Evolutionary conservation across 2,113 vertebrate species (phyloP), one percentile per base, ranked within the genome.

Genomic region (Phycodurus eques): DNA sequence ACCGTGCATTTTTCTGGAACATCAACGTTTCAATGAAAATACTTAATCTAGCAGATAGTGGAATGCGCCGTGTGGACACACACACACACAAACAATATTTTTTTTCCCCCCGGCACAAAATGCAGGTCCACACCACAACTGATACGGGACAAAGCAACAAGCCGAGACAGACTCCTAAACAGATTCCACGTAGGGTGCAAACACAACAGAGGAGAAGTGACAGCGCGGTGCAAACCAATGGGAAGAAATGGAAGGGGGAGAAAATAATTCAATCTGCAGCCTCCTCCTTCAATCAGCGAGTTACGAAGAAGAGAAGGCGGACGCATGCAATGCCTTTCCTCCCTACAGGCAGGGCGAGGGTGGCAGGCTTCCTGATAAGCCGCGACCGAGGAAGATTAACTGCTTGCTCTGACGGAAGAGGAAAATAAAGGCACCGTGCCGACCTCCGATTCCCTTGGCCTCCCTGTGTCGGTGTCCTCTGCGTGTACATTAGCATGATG

Each of bases 221-320:
- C 86, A 83, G 80, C 51, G 35, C 43, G 9, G 90, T 82, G 77
- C 81, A 83, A 88, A 88, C 80, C 59, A 61, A 61, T 80, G 70
- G 71, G 51, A 42, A 79, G 83, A 87, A 89, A 88, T 74, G 78
- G 80, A 87, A 85, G 3, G 39, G 64, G 22, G 77, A 83, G 85
- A 88, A 56, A 85, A 88, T 84, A 88, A 88, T 89, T 84, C 84
- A 86, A 88, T 89, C 89, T 87, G 63, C 67, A 76, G 81, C 78
- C 82, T 72, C 83, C 83, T 82, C 80, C 70, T 75, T 76, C 83
- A 83, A 70, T 76, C 83, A 83, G 70, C 78, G 80, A 75, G 84
- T 67, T 75, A 53, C 78, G 74, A 59, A 65, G 71, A 73, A 72
- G 71, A 70, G 77, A 79, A 44, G 79, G 78, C 70, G 69, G 74